Evolutionary conservation across 2,797 vertebrate species (phyloP).

Genomic region (Danio jaintianensis): DNA sequence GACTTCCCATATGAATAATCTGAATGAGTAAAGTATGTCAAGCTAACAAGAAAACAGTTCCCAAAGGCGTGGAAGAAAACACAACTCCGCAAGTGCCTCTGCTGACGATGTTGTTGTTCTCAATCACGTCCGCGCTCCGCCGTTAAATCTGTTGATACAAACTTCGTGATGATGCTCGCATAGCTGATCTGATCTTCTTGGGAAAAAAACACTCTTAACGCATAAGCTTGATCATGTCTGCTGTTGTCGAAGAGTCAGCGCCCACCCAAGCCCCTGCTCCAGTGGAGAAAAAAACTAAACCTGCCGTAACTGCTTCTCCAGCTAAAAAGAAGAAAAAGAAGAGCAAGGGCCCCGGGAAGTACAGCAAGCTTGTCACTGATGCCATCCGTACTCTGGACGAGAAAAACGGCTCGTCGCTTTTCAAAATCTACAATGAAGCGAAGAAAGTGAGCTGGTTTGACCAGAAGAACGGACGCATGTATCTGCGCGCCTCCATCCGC

Average conservation of each 20-base stretch:
- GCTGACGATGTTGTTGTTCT: conserved; percentile 84
- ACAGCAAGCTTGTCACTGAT: conserved; percentile 85
- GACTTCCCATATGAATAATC: not conserved
- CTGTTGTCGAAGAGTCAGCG: conserved; percentile 74
- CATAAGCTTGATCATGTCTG: conserved; percentile 73
- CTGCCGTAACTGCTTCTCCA: conserved; percentile 66
- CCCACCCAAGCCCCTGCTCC: conserved; percentile 74
- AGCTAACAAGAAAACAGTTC: conserved; percentile 45
- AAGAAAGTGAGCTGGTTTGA: conserved; percentile 87
- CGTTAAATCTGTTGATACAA: conserved; percentile 67
- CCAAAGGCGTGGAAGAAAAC: conserved; percentile 74
- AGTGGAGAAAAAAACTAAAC: conserved; percentile 61
- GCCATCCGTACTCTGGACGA: conserved; percentile 81
- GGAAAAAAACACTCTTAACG: not conserved
- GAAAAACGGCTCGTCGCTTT: conserved; percentile 84
- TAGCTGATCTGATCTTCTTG: not conserved
- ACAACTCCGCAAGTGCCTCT: conserved; percentile 73
- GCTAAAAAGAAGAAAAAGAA: conserved; percentile 79
- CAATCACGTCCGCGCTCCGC: conserved; percentile 82
- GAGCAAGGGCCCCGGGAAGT: conserved; percentile 86
- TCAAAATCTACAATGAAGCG: conserved; percentile 84
- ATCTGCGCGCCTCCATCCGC: conserved; percentile 85
- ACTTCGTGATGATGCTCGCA: not conserved
- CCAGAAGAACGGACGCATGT: conserved; percentile 86
- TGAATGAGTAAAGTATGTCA: not conserved